A percentile compares a stretch with the other conserved stretches of the same genome.
These are phyloP conservation scores for Hemaris fuciformis DNA, from an alignment of 2,888 invertebrate genomes.

Conservation along the genomic window DNA sequence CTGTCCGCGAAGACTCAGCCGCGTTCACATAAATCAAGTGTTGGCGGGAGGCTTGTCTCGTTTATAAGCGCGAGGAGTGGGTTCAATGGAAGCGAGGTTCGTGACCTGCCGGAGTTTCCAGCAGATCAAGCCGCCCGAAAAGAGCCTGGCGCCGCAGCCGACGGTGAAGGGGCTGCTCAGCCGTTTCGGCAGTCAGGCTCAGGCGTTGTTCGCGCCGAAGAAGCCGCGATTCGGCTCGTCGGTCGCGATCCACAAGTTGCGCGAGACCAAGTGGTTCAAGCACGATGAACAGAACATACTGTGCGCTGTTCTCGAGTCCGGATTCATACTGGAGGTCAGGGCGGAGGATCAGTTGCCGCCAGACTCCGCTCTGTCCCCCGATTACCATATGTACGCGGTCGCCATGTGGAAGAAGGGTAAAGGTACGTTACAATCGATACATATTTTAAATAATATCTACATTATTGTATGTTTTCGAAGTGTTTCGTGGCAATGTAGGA, in stretches of 20 bases:
- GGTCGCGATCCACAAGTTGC: conserved; percentile 86
- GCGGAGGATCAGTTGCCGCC: conserved; percentile 75
- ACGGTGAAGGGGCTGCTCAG: conserved; percentile 78
- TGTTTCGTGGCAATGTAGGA: conserved; percentile 36
- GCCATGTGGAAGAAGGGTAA: conserved; percentile 87
- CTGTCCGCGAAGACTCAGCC: conserved; percentile 28
- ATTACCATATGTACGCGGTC: conserved; percentile 84
- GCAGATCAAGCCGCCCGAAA: conserved; percentile 80
- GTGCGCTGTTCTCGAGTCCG: conserved; percentile 86
- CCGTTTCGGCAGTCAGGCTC: conserved; percentile 79
- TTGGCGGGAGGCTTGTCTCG: conserved; percentile 61
- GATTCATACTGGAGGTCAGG: conserved; percentile 86
- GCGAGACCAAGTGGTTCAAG: conserved; percentile 89
- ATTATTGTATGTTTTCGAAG: conserved; percentile 19
- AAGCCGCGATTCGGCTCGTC: conserved; percentile 83
- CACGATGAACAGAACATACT: conserved; percentile 86
- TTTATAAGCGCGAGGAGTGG: conserved; percentile 60
- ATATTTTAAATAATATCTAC: conserved; percentile 13
- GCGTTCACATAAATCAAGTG: conserved; percentile 44
- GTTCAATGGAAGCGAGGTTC: conserved; percentile 82
- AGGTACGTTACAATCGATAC: conserved; percentile 77
- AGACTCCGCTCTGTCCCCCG: conserved; percentile 72
- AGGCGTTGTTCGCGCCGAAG: conserved; percentile 77
- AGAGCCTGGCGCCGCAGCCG: conserved; percentile 75
- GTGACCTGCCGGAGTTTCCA: conserved; percentile 79